Base-by-base conservation (phyloP, 2,113 vertebrate genomes). In the Pangasianodon hypophthalmus region DNA sequence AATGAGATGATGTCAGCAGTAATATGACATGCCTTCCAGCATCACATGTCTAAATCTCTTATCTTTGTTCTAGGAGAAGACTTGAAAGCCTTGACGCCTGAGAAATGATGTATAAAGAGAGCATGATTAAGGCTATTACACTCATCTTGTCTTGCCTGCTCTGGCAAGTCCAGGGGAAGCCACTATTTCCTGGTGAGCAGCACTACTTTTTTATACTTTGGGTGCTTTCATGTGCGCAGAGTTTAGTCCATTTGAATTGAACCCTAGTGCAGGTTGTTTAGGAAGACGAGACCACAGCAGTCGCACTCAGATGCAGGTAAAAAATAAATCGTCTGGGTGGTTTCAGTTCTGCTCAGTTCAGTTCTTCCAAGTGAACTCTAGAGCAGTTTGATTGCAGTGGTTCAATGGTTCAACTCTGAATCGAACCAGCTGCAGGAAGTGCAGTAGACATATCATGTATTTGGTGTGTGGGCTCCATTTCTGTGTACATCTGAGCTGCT, bases 141-240 rank as follows among this genome's bases (percentile, higher is more conserved):
- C 87, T 95, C 85, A 50, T 95, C 85, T 92, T 93, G 62, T 92
- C 79, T 88, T 91, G 88, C 90, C 73, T 95, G 84, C 52, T 94
- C 44, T 83, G 58, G 11, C 85, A 52, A 48, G 90, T 88, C 52
- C 46, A 79, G 29, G 93, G 88, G 24, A 95, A 94, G 67, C 91
- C 93, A 26, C 62, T 86, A 1, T 95, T 96, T 93, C 95, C 96
- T 1, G 96, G 96, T 96, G 85, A 94, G 93, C 91, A 7, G 46
- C 24, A 18, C 50, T 86, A 48, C 14, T 83, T 73, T 24, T 83
- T 83, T 41, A 83, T 37, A 83, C 4, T 32, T 81, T 81, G 29
- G 14, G 79, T 58, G 54, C 19, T 58, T 83, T 41, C 4, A 19
- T 37, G 16, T 82, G 13, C 14, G 46, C 10, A 79, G 44, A 50